These are phyloP conservation scores for Phyllostomus discolor DNA, from an alignment of 2,113 vertebrate genomes.

Conservation along the genomic window DNA sequence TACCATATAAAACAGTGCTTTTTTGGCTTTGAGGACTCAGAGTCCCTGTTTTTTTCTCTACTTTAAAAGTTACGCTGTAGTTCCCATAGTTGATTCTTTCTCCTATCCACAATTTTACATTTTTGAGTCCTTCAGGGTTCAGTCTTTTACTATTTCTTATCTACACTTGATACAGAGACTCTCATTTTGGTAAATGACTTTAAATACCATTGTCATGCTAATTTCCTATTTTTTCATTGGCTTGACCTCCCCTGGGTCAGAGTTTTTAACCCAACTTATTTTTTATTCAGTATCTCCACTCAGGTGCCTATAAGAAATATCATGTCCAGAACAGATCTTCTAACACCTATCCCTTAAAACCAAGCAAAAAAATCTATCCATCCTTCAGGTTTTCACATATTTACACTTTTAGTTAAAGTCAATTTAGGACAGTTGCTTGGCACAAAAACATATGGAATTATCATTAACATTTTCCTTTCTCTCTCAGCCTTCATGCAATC, in stretches of 20 bases:
- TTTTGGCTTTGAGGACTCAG: neutral
- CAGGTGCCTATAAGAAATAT: neutral
- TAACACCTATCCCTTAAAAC: neutral
- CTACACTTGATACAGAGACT: neutral
- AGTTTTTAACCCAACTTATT: neutral
- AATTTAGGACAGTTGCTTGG: neutral
- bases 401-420: neutral
- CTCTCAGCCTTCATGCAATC: neutral
- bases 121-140: neutral
- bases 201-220: neutral
- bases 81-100: neutral
- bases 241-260: neutral
- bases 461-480: neutral
- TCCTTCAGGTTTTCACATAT: neutral
- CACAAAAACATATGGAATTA: neutral
- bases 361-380: neutral
- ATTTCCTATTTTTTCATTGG: neutral
- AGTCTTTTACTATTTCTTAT: neutral
- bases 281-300: neutral
- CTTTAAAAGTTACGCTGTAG: neutral
- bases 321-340: neutral
- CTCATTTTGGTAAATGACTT: neutral
- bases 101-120: neutral
- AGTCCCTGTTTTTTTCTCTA: neutral
- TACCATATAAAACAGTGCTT: neutral